phyloP scores from a whole-genome alignment of 2,888 invertebrate species.

The Troides aeacus region DNA sequence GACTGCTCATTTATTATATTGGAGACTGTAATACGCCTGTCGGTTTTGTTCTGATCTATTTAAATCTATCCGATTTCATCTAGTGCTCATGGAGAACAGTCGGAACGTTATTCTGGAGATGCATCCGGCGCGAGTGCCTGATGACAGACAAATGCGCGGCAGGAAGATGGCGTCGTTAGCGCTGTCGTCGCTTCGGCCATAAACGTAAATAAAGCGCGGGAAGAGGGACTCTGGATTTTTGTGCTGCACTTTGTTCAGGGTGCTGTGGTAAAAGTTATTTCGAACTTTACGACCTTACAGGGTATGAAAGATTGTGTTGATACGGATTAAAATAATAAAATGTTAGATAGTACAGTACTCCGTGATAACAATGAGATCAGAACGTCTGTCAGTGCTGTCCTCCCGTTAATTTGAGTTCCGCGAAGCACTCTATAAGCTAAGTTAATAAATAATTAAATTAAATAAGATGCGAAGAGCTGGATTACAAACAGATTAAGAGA shows the following conservation, averaged over 20 bases:
- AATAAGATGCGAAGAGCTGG: too few species aligned
- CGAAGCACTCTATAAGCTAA: too few species aligned
- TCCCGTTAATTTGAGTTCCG: too few species aligned
- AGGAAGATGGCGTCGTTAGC: constrained; percentile 72
- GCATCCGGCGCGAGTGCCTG: constrained; percentile 68
- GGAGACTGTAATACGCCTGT: not conserved
- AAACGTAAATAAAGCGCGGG: constrained; percentile 55
- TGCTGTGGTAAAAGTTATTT: constrained; percentile 28
- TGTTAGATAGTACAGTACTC: too few species aligned
- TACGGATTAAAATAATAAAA: not conserved
- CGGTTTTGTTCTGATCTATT: not conserved
- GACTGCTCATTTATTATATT: too few species aligned
- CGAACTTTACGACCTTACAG: constrained; percentile 23
- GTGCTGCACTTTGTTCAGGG: constrained; percentile 43
- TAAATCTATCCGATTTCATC: constrained; percentile 22
- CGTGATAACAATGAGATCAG: too few species aligned
- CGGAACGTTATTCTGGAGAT: constrained; percentile 47
- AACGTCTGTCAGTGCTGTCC: too few species aligned
- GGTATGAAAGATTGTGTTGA: constrained; percentile 16
- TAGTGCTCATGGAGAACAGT: constrained; percentile 35
- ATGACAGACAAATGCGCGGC: constrained; percentile 70
- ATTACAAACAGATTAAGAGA: too few species aligned
- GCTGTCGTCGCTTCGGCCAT: constrained; percentile 65
- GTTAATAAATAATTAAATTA: too few species aligned
- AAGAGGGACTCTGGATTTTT: constrained; percentile 40